Percentiles rank a stretch among this genome's conserved stretches.
phyloP scores from a whole-genome alignment of 2,888 invertebrate species.

The Pinctada fucata region DNA sequence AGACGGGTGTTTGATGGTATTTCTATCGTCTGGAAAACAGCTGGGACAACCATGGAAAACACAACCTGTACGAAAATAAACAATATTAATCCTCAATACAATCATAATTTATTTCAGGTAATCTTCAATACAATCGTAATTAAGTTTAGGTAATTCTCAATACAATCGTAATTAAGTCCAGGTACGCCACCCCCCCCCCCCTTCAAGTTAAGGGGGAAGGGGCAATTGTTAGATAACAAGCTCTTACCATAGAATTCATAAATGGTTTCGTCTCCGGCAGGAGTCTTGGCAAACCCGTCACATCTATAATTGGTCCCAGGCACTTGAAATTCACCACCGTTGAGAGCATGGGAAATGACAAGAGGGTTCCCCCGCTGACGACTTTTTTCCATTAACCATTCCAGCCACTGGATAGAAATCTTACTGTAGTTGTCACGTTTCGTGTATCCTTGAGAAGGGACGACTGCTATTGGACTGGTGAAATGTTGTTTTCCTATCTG shows the following conservation, averaged over 20 bases:
- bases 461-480: conserved; percentile 38
- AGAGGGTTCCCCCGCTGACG: conserved; percentile 18
- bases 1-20: not conserved
- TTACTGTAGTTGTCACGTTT: conserved; percentile 32
- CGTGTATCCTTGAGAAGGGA: conserved; percentile 39
- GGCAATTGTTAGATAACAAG: not conserved
- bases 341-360: conserved; percentile 36
- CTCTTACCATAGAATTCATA: conserved; percentile 26
- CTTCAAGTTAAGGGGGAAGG: not conserved
- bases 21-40: conserved; percentile 17
- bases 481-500: conserved; percentile 23
- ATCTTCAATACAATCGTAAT: too few relatives aligned
- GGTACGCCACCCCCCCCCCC: conserved; percentile 2
- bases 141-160: too few relatives aligned
- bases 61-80: conserved; percentile 4
- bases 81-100: not conserved
- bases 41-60: conserved; percentile 20
- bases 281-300: conserved; percentile 14
- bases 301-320: conserved; percentile 32
- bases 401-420: conserved; percentile 40
- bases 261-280: conserved; percentile 19
- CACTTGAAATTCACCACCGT: conserved; percentile 27
- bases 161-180: not conserved
- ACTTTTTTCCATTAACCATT: conserved; percentile 31
- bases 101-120: conserved; percentile 1